Evolutionary conservation across 2,113 vertebrate species (phyloP), one percentile per base, ranked within the genome.

Genomic region (Oncorhynchus nerka): DNA sequence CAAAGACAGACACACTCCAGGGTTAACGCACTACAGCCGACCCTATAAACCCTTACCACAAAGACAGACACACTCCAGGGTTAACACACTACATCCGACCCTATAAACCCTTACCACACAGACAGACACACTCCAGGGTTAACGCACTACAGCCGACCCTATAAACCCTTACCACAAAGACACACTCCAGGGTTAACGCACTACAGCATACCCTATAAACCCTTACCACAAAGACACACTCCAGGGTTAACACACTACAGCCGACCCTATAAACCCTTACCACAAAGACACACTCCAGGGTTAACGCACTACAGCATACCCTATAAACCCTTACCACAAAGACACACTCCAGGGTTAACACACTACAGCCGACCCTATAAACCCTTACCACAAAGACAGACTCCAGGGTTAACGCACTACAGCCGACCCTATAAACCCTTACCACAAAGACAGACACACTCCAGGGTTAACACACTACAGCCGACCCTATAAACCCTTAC

Each of bases 391-490:
- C 45, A 22, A 15, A 12, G 16, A 45, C 28, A 70, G 55, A 73
- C 11, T 28, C 28, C 1, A 32, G 5, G 32, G 32, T 32, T 32
- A 32, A 32, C 5, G 1, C 5, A 32, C 32, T 32, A 32, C 32
- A 26, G 93, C 94, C 0, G 88, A 94, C 34, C 94, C 94, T 0
- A 95, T 93, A 75, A 95, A 94, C 9, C 94, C 94, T 95, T 81
- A 5, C 2, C 20, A 71, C 45, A 22, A 15, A 12, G 16, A 45
- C 28, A 70, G 55, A 73, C 11, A 75, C 4, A 81, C 1, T 28
- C 28, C 1, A 32, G 5, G 32, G 32, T 32, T 32, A 32, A 32
- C 5, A 5, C 5, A 32, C 32, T 32, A 32, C 32, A 26, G 93
- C 94, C 0, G 88, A 94, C 34, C 94, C 94, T 0, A 95, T 93